Conservation (phyloP, 2,797 vertebrate species). For the Morus bassanus region DNA sequence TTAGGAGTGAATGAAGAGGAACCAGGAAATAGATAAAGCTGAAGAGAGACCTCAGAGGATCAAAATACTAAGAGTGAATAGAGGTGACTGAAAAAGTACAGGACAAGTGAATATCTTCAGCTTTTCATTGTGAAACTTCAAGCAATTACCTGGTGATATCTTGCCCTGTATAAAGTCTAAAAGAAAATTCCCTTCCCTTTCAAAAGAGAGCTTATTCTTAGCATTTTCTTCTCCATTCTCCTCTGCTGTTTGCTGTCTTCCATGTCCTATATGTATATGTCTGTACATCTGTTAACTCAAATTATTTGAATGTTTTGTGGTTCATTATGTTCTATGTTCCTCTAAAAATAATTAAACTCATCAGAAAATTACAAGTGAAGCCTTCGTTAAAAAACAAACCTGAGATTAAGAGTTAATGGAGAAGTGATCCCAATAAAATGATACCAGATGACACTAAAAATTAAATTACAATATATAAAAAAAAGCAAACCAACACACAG, state of each 20-base stretch:
- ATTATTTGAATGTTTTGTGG: neutral
- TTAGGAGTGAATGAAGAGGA: neutral
- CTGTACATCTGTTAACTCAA: neutral
- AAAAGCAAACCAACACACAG: neutral
- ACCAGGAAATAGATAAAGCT: neutral
- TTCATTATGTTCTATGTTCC: neutral
- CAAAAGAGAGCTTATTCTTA: neutral
- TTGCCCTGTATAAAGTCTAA: neutral
- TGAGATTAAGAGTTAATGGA: neutral
- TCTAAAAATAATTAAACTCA: neutral
- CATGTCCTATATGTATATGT: neutral
- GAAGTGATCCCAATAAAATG: neutral
- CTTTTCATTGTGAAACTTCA: neutral
- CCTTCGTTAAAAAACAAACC: neutral
- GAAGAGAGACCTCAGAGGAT: neutral
- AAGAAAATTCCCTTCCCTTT: neutral
- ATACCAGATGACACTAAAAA: neutral
- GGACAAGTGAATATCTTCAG: neutral
- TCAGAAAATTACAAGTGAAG: neutral
- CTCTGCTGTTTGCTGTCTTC: neutral
- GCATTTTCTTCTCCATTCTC: neutral
- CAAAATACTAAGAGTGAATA: neutral
- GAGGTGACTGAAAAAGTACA: neutral
- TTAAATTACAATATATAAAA: neutral
- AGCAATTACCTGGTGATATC: neutral